phyloP scores from a whole-genome alignment of 2,888 invertebrate species.

The Drosophila ustulata region DNA sequence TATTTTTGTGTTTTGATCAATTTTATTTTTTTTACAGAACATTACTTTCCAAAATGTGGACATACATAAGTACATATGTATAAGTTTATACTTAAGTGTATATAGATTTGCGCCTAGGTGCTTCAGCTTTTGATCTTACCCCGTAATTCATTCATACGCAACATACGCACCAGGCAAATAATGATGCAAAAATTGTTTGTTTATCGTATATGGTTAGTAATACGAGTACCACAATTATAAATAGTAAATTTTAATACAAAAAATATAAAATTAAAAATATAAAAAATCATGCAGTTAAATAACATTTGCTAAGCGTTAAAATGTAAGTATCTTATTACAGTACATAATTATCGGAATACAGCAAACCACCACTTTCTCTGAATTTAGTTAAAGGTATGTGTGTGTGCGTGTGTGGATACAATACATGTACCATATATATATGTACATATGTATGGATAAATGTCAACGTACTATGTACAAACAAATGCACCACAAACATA shows the following conservation, averaged over 20 bases:
- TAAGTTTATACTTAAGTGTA: constrained; percentile 1
- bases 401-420: not conserved
- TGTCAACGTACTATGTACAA: too few species aligned
- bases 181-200: constrained; percentile 33
- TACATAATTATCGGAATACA: constrained; percentile 49
- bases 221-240: constrained; percentile 51
- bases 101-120: not conserved
- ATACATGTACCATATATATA: constrained; percentile 3
- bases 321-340: constrained; percentile 42
- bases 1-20: not conserved
- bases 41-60: not conserved
- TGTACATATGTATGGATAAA: too few species aligned
- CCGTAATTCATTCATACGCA: constrained; percentile 39
- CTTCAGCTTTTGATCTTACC: constrained; percentile 6
- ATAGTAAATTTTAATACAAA: constrained; percentile 52
- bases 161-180: constrained; percentile 36
- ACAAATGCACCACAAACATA: too few species aligned
- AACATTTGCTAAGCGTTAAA: constrained; percentile 54
- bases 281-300: constrained; percentile 61
- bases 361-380: constrained; percentile 31
- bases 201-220: constrained; percentile 47
- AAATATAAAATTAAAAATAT: constrained; percentile 48
- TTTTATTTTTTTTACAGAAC: not conserved
- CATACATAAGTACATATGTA: too few species aligned
- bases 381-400: not conserved